These are phyloP conservation scores for Adelosebastes latens DNA, from an alignment of 2,797 vertebrate genomes.

Conservation along the genomic window DNA sequence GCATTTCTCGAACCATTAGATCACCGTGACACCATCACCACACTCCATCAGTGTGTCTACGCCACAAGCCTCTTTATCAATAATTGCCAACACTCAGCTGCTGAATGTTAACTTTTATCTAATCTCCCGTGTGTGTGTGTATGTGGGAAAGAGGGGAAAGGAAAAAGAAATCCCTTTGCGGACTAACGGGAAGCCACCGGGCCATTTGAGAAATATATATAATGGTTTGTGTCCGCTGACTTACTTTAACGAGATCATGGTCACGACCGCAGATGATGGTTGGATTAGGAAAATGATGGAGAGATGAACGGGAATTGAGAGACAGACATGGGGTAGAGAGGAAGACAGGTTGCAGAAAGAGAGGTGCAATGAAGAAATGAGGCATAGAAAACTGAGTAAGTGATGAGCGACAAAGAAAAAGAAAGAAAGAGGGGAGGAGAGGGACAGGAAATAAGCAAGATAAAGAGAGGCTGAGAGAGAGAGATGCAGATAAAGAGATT, in stretches of 20 bases:
- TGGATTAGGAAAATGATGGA: background rate
- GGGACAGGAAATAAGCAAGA: background rate
- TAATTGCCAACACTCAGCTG: constrained; percentile 41
- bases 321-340: background rate
- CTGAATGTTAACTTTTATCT: constrained; percentile 45
- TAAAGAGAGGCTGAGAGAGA: background rate
- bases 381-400: background rate
- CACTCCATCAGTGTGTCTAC: constrained; percentile 11
- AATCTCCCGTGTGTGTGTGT: constrained; percentile 14
- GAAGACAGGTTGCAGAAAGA: background rate
- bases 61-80: constrained; percentile 50
- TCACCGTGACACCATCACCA: constrained; percentile 31
- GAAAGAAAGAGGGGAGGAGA: background rate
- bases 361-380: background rate
- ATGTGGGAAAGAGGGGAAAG: constrained; percentile 5
- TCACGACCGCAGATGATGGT: constrained; percentile 14
- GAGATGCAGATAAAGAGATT: background rate
- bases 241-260: constrained; percentile 9
- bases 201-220: constrained; percentile 17
- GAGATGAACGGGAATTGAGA: background rate
- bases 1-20: constrained; percentile 36
- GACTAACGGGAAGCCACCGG: constrained; percentile 20
- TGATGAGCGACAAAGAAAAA: background rate
- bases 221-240: background rate
- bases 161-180: constrained; percentile 1